A percentile compares a stretch with the other conserved stretches of the same genome.
Evolutionary conservation across 2,888 invertebrate genomes (phyloP).

Genomic region (Saturnia pavonia): DNA sequence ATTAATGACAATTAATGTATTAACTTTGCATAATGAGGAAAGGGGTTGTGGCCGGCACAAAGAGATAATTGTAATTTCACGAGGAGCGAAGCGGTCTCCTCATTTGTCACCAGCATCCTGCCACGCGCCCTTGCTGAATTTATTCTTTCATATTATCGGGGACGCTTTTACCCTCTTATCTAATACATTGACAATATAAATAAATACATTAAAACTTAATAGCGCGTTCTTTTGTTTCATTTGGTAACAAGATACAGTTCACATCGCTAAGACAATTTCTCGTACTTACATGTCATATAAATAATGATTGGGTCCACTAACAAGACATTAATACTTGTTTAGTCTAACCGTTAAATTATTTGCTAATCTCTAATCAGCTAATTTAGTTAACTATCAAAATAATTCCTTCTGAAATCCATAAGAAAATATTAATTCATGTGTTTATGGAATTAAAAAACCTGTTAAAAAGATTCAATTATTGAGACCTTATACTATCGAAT

Average conservation of each 20-base stretch:
- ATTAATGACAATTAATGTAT: conserved; percentile 56
- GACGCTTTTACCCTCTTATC: conserved; percentile 68
- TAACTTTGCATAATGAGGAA: conserved; percentile 73
- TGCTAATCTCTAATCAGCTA: not conserved
- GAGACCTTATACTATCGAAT: too few relatives aligned
- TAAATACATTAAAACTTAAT: not conserved
- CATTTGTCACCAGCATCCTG: conserved; percentile 82
- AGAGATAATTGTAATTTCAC: conserved; percentile 79
- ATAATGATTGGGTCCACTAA: too few relatives aligned
- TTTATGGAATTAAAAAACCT: too few relatives aligned
- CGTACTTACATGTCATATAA: not conserved
- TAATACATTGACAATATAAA: conserved; percentile 23
- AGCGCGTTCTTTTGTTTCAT: not conserved
- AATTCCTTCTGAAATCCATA: not conserved
- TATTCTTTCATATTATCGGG: conserved; percentile 74
- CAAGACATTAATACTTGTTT: too few relatives aligned
- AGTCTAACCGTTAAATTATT: not conserved
- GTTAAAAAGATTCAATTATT: too few relatives aligned
- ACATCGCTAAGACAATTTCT: not conserved
- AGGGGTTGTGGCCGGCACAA: conserved; percentile 60
- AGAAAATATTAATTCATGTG: not conserved
- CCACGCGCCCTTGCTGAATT: conserved; percentile 71
- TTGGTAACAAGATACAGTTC: not conserved
- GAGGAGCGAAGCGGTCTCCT: conserved; percentile 55
- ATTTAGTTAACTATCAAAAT: not conserved